These are phyloP conservation scores for Dromas ardeola DNA, from an alignment of 2,113 vertebrate species.

Conservation along the genomic window DNA sequence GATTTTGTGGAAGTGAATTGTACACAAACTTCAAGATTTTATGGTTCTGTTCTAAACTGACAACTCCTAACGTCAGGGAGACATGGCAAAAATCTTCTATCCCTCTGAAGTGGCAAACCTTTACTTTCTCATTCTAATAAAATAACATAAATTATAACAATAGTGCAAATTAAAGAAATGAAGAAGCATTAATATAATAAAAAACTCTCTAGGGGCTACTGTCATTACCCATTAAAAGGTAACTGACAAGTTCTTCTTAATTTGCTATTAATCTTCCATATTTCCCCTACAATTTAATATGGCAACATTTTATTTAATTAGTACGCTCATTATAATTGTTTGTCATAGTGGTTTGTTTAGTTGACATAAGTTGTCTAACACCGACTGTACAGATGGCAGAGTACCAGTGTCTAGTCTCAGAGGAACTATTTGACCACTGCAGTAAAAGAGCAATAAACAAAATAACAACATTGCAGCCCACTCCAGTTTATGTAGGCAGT, in stretches of 20 bases:
- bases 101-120: neutral
- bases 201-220: slow-evolving; percentile 36
- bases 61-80: neutral
- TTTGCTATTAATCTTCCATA: slow-evolving; percentile 62
- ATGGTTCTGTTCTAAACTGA: neutral
- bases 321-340: slow-evolving; percentile 75
- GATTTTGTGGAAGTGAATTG: neutral
- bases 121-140: neutral
- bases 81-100: neutral
- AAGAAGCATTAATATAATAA: slow-evolving; percentile 23
- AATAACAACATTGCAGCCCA: slow-evolving; percentile 83
- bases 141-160: neutral
- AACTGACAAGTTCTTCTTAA: slow-evolving; percentile 59
- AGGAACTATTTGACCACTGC: slow-evolving; percentile 87
- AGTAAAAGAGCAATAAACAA: slow-evolving; percentile 91
- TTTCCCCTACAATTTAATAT: slow-evolving; percentile 55
- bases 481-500: slow-evolving; percentile 87
- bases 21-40: neutral
- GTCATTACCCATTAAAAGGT: slow-evolving; percentile 47
- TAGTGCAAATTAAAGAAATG: neutral
- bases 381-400: slow-evolving; percentile 75
- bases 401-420: slow-evolving; percentile 76
- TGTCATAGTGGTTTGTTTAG: slow-evolving; percentile 69
- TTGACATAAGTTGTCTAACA: slow-evolving; percentile 78
- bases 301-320: slow-evolving; percentile 76